These are phyloP conservation scores for Poecilia gillii DNA, from an alignment of 2,797 vertebrate genomes.

Conservation along the genomic window DNA sequence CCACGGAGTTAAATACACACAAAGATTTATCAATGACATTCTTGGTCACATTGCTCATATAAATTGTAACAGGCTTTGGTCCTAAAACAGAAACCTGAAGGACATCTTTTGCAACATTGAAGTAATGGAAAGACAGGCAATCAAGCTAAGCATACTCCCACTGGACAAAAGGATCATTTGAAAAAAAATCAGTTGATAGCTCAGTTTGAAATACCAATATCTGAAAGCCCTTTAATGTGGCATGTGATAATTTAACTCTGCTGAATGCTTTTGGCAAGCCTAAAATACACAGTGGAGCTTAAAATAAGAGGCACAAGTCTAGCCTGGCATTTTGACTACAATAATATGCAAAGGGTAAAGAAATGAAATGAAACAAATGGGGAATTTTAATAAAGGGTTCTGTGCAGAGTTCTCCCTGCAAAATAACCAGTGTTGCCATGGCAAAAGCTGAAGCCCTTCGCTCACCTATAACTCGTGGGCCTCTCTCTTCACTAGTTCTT, in stretches of 20 bases:
- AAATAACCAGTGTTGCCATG: neutral
- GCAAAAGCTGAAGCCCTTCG: conserved; percentile 1
- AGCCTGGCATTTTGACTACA: neutral
- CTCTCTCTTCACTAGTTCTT: conserved; percentile 13
- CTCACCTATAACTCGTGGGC: neutral
- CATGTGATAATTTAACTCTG: neutral
- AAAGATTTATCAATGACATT: neutral
- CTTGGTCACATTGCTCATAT: neutral
- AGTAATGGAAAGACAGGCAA: neutral
- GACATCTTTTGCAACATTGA: neutral
- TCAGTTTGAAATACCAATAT: neutral
- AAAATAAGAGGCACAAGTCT: neutral
- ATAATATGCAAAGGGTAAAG: neutral
- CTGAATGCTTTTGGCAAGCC: neutral
- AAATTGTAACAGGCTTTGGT: neutral
- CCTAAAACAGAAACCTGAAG: neutral
- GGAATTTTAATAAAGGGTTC: neutral
- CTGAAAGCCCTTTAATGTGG: neutral
- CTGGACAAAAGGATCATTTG: neutral
- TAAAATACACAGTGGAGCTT: neutral
- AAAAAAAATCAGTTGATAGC: neutral
- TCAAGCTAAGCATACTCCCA: neutral
- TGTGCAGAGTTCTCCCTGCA: neutral
- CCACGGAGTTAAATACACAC: neutral
- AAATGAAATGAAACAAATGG: neutral